Conservation (phyloP, 1,140 invertebrate genomes). For the Asobara japonica region DNA sequence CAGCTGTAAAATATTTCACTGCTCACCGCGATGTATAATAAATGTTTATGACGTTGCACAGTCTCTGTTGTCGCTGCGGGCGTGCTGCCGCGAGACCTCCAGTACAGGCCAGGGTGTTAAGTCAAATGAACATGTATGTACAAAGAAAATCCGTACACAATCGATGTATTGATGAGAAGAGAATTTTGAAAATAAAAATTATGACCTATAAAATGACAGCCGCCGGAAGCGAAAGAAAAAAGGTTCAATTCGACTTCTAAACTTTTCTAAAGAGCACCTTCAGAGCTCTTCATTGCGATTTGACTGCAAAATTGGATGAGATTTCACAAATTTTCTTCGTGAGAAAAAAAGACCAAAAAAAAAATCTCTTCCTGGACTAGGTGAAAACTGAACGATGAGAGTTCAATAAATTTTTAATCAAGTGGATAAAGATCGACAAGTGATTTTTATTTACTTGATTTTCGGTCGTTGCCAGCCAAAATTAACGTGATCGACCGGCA, state of each 20-base stretch:
- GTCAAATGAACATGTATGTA: constrained; percentile 23
- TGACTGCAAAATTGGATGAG: too few relatives aligned
- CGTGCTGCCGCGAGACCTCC: constrained; percentile 19
- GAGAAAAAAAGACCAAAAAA: too few relatives aligned
- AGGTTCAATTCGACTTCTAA: too few relatives aligned
- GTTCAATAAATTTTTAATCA: too few relatives aligned
- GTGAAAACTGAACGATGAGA: too few relatives aligned
- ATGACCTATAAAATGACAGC: neutral
- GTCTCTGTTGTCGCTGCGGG: constrained; percentile 28
- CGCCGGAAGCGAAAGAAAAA: too few relatives aligned
- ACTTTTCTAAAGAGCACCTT: too few relatives aligned
- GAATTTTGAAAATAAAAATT: neutral
- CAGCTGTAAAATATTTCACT: constrained; percentile 41
- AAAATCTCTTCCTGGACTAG: too few relatives aligned
- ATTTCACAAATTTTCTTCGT: too few relatives aligned
- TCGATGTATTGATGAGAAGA: neutral
- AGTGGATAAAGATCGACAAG: constrained; percentile 44
- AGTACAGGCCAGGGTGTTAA: neutral
- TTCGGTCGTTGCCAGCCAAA: constrained; percentile 47
- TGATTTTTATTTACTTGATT: constrained; percentile 40
- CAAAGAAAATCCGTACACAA: too few relatives aligned
- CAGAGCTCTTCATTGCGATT: too few relatives aligned
- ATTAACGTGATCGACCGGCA: constrained; percentile 47
- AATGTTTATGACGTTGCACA: constrained; percentile 46
- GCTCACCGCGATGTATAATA: constrained; percentile 36